phyloP scores from a whole-genome alignment of 1,140 invertebrate species.

The Tachypleus tridentatus region DNA sequence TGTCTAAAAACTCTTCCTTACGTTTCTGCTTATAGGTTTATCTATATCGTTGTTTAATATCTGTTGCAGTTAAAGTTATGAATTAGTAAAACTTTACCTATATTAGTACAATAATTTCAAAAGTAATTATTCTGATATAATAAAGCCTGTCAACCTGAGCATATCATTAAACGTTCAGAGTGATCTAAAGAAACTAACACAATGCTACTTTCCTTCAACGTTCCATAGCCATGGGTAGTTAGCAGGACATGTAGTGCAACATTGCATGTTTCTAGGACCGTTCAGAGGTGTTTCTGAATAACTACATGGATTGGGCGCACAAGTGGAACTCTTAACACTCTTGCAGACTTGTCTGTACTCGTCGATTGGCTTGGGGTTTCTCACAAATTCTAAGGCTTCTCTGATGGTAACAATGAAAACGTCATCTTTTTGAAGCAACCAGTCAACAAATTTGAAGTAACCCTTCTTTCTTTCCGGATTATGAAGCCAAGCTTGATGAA shows the following conservation, averaged over 20 bases:
- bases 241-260: conserved; percentile 78
- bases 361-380: conserved; percentile 27
- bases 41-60: no score
- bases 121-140: no score
- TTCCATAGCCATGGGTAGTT: conserved; percentile 66
- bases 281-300: conserved; percentile 3
- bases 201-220: no score
- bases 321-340: not conserved
- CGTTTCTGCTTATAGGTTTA: no score
- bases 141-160: no score
- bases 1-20: no score
- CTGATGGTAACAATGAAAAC: conserved; percentile 33
- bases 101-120: no score
- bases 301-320: not conserved
- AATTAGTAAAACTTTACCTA: no score
- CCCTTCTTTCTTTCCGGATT: conserved; percentile 26
- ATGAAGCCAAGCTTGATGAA: conserved; percentile 33
- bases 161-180: no score
- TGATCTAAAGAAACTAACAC: no score
- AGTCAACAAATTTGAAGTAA: conserved; percentile 30
- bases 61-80: no score
- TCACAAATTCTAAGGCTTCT: conserved; percentile 35
- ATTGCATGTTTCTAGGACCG: conserved; percentile 48
- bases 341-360: conserved; percentile 1
- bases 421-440: conserved; percentile 30